Percentiles rank a stretch among this genome's conserved stretches.
phyloP scores from a whole-genome alignment of 2,113 vertebrate genomes.

The Emydocephalus ijimae region DNA sequence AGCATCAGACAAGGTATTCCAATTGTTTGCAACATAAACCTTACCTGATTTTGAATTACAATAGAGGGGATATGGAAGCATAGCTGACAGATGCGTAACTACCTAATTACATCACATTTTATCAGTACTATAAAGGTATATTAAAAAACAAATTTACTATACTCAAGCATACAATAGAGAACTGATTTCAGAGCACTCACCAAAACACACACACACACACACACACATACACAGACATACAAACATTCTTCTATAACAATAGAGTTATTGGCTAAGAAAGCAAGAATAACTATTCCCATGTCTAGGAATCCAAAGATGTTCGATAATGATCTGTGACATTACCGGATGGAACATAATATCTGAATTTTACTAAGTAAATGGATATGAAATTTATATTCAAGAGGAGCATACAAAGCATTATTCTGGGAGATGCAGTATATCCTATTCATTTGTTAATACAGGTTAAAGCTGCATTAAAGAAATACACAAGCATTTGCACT shows the following conservation, averaged over 20 bases:
- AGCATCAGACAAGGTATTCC: neutral
- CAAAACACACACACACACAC: neutral
- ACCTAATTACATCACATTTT: conserved; percentile 9
- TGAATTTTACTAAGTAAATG: conserved; percentile 27
- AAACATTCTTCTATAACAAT: neutral
- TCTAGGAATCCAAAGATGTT: conserved; percentile 13
- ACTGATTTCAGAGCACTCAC: conserved; percentile 14
- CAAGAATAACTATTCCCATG: neutral
- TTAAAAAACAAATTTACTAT: conserved; percentile 2
- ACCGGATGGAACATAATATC: neutral
- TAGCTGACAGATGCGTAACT: neutral
- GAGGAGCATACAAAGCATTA: neutral
- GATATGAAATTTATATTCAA: conserved; percentile 31
- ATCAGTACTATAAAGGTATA: conserved; percentile 8
- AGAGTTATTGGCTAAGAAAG: conserved; percentile 1
- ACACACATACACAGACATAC: neutral
- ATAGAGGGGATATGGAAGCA: neutral
- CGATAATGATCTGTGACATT: neutral
- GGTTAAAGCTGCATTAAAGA: neutral
- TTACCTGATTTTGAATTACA: conserved; percentile 13
- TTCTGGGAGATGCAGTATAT: neutral
- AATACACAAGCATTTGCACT: neutral
- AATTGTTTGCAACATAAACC: conserved; percentile 9
- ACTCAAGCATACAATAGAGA: conserved; percentile 12
- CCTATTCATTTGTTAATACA: conserved; percentile 17